Percentiles rank a stretch among this genome's conserved stretches.
These are phyloP conservation scores for Periophthalmus magnuspinnatus DNA, from an alignment of 2,797 vertebrate genomes.

Conservation along the genomic window DNA sequence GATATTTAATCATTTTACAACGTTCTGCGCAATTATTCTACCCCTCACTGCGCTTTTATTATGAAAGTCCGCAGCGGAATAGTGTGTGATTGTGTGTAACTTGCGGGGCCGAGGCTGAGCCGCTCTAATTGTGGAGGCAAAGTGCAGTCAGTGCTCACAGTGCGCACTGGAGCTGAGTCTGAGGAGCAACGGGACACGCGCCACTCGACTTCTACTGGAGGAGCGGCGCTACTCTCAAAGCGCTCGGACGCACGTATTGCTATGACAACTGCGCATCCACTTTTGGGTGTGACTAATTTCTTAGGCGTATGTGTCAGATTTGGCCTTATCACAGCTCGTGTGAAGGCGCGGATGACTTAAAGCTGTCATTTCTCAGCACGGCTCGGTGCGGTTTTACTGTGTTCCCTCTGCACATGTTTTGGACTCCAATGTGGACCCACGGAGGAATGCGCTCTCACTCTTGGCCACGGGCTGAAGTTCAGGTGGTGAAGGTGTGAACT, in stretches of 20 bases:
- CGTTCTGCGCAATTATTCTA: neutral
- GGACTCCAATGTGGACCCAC: conserved; percentile 36
- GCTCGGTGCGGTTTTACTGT: conserved; percentile 16
- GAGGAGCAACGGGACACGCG: neutral
- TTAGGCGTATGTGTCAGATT: conserved; percentile 35
- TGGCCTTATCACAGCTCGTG: conserved; percentile 18
- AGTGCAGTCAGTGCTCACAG: conserved; percentile 21
- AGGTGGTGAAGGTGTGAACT: conserved; percentile 66
- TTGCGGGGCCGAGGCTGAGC: conserved; percentile 14
- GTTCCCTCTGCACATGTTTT: conserved; percentile 42
- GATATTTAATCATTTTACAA: neutral
- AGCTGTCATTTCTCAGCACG: conserved; percentile 16
- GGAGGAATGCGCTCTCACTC: conserved; percentile 37
- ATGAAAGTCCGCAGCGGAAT: conserved; percentile 41
- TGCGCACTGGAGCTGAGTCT: conserved; percentile 6
- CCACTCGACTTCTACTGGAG: neutral
- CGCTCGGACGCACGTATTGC: conserved; percentile 20
- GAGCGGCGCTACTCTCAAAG: neutral
- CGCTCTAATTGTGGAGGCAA: conserved; percentile 14
- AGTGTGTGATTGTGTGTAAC: rapidly evolving
- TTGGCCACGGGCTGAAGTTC: conserved; percentile 52
- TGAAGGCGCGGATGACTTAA: conserved; percentile 39
- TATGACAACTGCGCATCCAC: conserved; percentile 46
- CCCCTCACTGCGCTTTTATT: conserved; percentile 10
- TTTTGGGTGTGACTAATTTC: conserved; percentile 67